Base-by-base conservation (phyloP, 2,113 vertebrate species). In the Cheilinus undulatus region DNA sequence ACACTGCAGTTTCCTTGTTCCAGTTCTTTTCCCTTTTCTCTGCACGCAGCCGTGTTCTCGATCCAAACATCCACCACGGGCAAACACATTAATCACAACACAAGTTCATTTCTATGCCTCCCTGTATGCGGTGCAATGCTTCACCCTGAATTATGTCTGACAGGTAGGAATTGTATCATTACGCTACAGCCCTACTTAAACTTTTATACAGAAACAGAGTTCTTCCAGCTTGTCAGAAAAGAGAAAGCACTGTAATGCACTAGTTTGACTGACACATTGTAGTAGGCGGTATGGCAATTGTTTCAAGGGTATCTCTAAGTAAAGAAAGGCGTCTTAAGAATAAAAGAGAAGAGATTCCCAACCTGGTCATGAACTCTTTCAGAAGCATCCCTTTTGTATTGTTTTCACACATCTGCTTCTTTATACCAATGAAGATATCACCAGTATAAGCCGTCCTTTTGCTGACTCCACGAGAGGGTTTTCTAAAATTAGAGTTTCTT, bases 401-500 rank as follows among this genome's bases (percentile, higher is more conserved):
- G 51, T 40, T 60, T 68, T 27, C 23, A 24, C 43, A 17, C 43
- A 15, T 57, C 45, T 28, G 24, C 17, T 48, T 14, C 56, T 38
- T 57, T 66, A 15, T 24, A 46, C n/a, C 59, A 38, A 69, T 70
- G 23, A 65, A 87, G 56, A 71, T 52, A 69, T 78, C 50, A 43
- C 46, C 50, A 22, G 43, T 60, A 53, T 48, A 58, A 60, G 40
- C 51, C 38, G 7, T 46, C 50, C 51, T 83, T 68, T 70, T 58
- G 51, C 75, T 57, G 60, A 56, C 73, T 7, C 69, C 62, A 67
- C 20, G 10, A 76, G 76, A 80, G 61, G 36, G 3, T 72, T 43
- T 60, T 83, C 77, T 86, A 80, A 88, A 87, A 86, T 85, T 78
- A 80, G 77, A 48, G 17, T 63, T 65, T 68, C 67, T 87, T 84